Evolutionary conservation across 2,888 invertebrate genomes (phyloP), one percentile per base, ranked within the genome.

Genomic region (Zaprionus bogoriensis): DNA sequence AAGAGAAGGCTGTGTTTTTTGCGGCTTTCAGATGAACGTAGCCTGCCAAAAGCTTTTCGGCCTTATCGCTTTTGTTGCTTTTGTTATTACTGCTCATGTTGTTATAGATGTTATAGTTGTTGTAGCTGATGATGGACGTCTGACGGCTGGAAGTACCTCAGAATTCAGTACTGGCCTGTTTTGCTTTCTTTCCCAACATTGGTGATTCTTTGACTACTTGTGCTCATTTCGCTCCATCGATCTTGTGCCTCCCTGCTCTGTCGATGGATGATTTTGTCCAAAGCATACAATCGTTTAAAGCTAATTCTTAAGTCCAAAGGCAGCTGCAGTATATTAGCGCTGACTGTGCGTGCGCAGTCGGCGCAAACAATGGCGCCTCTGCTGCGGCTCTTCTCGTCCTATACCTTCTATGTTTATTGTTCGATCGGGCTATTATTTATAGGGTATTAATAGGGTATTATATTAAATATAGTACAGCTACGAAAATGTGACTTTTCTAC

Each of bases 21-120:
- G 52, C 36, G 58, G 58, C 42, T 58, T 58, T 52, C 32, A 52
- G 52, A 58, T 58, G 58, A 58, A 58, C 58, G 52, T 36, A 36
- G 52, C 52, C 44, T 38, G 58, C 52, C 58, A 58, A 52, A 58
- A 52, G 58, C 51, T 58, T 58, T 52, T 42, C 44, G 52, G 44
- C 42, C 20, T 51, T 51, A 51, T 57, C 51, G 30, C 51, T 57
- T 27, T 51, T 36, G 19, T 17, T 36, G 7, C 1, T 32, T 6
- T 12, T 32, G 2, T 12, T 14, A 2, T 14, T 32, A 12, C 4
- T 7, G 28, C 6, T 42, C n/a, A 4, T 36, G 3, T 27, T 27
- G 32, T 14, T 32, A 4, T 5, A 9, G 23, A 9, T 44, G 28
- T 9, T 38, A 7, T 39, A 20, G 22, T 20, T 39, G 19, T 20